These are phyloP conservation scores for Brachyhypopomus gauderio DNA, from an alignment of 2,113 vertebrate genomes.

Conservation along the genomic window DNA sequence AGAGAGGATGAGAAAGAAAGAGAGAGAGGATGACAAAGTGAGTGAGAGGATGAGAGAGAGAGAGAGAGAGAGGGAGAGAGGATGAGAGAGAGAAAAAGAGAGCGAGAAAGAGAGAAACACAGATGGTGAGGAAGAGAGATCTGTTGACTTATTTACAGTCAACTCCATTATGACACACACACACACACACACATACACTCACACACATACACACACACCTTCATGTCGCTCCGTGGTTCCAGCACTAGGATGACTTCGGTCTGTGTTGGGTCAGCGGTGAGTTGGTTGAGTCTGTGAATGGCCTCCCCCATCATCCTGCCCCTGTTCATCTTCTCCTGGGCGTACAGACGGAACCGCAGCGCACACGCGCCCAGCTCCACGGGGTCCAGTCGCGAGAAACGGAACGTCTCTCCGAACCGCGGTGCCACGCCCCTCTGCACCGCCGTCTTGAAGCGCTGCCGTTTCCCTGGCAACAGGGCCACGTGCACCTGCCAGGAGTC, in stretches of 20 bases:
- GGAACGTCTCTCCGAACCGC: constrained; percentile 85
- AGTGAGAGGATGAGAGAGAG: too few relatives aligned
- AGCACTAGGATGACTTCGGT: constrained; percentile 81
- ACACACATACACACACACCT: constrained; percentile 68
- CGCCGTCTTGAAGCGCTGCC: constrained; percentile 85
- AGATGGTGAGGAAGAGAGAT: too few relatives aligned
- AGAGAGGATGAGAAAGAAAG: background rate
- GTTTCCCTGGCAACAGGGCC: constrained; percentile 89
- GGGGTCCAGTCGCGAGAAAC: constrained; percentile 81
- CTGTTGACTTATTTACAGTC: background rate
- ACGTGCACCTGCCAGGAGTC: constrained; percentile 90
- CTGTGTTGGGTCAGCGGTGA: constrained; percentile 70
- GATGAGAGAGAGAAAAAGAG: too few relatives aligned
- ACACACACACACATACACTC: constrained; percentile 43
- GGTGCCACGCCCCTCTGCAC: constrained; percentile 83
- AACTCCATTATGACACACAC: background rate
- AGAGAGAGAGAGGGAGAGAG: constrained; percentile 4
- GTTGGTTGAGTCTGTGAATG: constrained; percentile 77
- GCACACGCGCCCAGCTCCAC: constrained; percentile 78
- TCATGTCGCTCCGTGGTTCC: constrained; percentile 89
- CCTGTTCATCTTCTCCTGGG: constrained; percentile 81
- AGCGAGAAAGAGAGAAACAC: constrained; percentile 30
- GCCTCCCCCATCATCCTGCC: constrained; percentile 96
- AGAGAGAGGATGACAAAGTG: too few relatives aligned
- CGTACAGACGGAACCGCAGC: constrained; percentile 90